Evolutionary conservation across 2,888 invertebrate genomes (phyloP).

Genomic region (Tuta absoluta): DNA sequence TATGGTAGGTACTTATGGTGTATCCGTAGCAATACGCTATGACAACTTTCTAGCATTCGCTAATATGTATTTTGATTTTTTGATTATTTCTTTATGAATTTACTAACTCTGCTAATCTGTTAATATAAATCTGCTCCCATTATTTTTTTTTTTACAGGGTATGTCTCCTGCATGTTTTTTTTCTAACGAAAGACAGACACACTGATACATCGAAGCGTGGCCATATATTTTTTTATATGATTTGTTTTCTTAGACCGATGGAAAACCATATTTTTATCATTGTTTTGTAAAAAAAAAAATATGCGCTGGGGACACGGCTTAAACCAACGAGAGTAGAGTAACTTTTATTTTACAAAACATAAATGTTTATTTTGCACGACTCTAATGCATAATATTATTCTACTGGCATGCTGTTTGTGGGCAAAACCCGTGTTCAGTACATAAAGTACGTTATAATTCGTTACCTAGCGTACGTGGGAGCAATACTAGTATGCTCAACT

Average conservation of each 20-base stretch:
- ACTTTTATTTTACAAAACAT: neutral
- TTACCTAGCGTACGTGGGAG: neutral
- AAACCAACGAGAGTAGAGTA: too few species aligned
- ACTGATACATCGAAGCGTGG: too few species aligned
- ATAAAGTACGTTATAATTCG: neutral
- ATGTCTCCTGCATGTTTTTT: too few species aligned
- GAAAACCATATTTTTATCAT: too few species aligned
- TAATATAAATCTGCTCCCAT: too few species aligned
- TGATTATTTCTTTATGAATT: neutral
- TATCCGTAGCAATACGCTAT: neutral
- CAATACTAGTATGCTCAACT: neutral
- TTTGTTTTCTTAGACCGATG: too few species aligned
- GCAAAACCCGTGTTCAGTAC: neutral
- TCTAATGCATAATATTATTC: neutral
- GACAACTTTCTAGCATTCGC: neutral
- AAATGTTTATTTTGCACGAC: neutral
- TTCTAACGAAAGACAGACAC: too few species aligned
- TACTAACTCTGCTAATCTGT: too few species aligned
- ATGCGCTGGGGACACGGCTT: too few species aligned
- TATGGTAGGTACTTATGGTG: neutral
- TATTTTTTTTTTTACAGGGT: too few species aligned
- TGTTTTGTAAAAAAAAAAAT: too few species aligned
- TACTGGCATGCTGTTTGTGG: neutral
- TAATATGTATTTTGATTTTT: neutral
- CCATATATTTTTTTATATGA: too few species aligned